A percentile compares a stretch with the other conserved stretches of the same genome.
These are phyloP conservation scores for Sebastolobus alascanus DNA, from an alignment of 2,797 vertebrate species.

Conservation along the genomic window DNA sequence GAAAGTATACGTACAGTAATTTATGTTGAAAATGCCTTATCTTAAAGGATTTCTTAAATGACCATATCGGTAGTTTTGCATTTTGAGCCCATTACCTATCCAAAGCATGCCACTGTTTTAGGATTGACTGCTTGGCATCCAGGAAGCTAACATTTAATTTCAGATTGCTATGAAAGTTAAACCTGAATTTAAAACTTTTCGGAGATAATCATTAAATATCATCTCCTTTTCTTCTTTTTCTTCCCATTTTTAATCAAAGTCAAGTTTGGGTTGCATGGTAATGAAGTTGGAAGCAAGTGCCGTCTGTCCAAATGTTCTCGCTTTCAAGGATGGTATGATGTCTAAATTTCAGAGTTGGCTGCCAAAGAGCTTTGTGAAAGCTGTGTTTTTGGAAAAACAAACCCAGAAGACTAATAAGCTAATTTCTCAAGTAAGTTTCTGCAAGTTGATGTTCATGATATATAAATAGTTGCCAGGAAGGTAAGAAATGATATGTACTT, in stretches of 20 bases:
- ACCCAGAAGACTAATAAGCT: neutral
- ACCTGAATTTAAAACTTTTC: neutral
- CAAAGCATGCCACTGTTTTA: slow-evolving; percentile 4
- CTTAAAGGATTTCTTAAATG: neutral
- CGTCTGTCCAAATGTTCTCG: neutral
- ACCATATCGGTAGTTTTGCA: neutral
- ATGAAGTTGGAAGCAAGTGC: neutral
- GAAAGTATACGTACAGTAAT: neutral
- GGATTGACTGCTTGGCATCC: neutral
- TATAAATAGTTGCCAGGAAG: neutral
- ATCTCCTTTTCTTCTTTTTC: neutral
- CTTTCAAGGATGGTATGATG: neutral
- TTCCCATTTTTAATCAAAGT: too few species aligned
- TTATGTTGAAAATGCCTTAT: slow-evolving; percentile 1
- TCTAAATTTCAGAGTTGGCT: neutral
- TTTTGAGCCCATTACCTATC: neutral
- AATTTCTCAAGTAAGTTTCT: neutral
- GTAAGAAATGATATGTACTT: neutral
- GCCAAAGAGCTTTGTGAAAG: neutral
- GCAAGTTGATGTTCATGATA: neutral
- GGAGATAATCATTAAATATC: neutral
- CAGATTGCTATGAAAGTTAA: neutral
- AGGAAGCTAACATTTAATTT: neutral
- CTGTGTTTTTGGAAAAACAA: neutral
- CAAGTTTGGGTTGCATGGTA: too few species aligned